Evolutionary conservation across 92 coral and sea anemone species (phyloP).

Genomic region (Palythoa grandis): DNA sequence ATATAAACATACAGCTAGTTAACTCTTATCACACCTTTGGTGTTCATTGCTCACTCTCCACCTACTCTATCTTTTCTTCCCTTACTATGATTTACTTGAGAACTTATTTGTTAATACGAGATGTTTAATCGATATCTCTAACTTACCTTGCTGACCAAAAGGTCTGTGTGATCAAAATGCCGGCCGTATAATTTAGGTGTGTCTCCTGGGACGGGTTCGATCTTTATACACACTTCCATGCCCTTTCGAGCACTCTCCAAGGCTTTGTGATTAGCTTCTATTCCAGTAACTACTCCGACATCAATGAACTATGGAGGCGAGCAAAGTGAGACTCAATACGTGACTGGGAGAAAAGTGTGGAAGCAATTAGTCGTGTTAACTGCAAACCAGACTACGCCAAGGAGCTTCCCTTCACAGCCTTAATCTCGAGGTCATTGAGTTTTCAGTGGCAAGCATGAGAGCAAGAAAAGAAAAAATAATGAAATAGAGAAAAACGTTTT

Average conservation of each 20-base stretch:
- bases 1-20: no score
- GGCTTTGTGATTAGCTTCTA: conserved; percentile 94
- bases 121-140: neutral
- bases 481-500: no score
- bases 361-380: no score
- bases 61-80: neutral
- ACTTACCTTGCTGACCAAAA: conserved; percentile 90
- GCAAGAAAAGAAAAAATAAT: neutral
- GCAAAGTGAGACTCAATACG: neutral
- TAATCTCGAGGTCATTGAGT: no score
- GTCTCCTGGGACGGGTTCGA: conserved; percentile 92
- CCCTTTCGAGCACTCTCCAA: conserved; percentile 89
- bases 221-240: conserved; percentile 95
- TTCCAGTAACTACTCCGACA: conserved; percentile 87
- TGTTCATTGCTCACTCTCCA: no score
- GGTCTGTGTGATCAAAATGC: conserved; percentile 95
- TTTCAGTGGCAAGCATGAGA: neutral
- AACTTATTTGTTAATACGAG: no score
- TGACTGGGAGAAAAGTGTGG: neutral
- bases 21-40: no score
- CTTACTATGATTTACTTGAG: neutral
- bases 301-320: conserved; percentile 68
- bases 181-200: conserved; percentile 97
- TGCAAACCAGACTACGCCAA: no score
- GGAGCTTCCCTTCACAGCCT: no score